These are phyloP conservation scores for Synanthedon tipuliformis DNA, from an alignment of 2,888 invertebrate species.

Conservation along the genomic window DNA sequence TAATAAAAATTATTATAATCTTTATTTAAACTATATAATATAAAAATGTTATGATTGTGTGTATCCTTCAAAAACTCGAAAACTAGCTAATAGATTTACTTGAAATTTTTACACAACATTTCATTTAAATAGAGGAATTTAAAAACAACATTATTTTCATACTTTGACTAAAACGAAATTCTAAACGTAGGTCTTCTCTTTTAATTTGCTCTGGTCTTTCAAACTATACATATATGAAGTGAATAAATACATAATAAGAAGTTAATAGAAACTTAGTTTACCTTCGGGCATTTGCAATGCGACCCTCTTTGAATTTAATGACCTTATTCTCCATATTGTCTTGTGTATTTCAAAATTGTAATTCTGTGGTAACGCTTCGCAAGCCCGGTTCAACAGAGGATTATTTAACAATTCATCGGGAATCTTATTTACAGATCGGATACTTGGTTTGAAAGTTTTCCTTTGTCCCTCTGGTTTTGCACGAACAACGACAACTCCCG, in stretches of 20 bases:
- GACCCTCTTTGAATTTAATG: constrained; percentile 85
- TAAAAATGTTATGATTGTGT: no score
- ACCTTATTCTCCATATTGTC: constrained; percentile 95
- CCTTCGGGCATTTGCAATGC: constrained; percentile 98
- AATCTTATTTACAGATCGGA: constrained; percentile 80
- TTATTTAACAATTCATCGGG: constrained; percentile 84
- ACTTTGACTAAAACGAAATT: no score
- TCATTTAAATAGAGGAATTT: no score
- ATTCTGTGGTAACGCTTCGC: constrained; percentile 85
- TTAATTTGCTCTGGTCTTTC: no score
- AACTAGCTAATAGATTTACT: no score
- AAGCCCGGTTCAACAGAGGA: constrained; percentile 77
- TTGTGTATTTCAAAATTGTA: constrained; percentile 99
- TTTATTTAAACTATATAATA: no score
- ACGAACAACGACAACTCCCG: constrained; percentile 75
- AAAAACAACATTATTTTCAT: no score
- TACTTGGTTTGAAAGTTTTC: constrained; percentile 81
- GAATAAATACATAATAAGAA: no score
- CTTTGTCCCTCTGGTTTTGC: constrained; percentile 79
- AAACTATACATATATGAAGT: no score
- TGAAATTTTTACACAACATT: no score
- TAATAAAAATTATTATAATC: neutral
- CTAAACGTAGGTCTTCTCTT: no score
- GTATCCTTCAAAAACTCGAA: no score
- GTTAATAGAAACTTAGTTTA: constrained; percentile 7